Evolutionary conservation across 2,113 vertebrate genomes (phyloP).

Genomic region (Beaufortia kweichowensis): DNA sequence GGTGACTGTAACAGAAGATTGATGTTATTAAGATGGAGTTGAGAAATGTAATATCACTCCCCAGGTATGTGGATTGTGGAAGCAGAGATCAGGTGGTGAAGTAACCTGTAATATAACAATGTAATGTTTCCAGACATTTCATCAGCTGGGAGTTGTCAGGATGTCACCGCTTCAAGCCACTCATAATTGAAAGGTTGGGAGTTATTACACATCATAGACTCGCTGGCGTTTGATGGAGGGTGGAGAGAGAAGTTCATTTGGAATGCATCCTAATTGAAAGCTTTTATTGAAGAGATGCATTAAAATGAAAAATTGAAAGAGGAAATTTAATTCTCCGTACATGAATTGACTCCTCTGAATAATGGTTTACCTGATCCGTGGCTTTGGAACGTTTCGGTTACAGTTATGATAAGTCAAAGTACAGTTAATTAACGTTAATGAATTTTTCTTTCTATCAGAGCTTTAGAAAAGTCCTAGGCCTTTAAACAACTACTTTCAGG

Average conservation of each 20-base stretch:
- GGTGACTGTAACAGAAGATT: slow-evolving; percentile 15
- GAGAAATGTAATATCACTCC: slow-evolving; percentile 26
- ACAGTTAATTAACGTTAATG: neutral
- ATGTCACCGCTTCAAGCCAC: slow-evolving; percentile 25
- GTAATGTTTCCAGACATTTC: slow-evolving; percentile 24
- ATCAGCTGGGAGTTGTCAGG: slow-evolving; percentile 31
- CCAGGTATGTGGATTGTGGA: neutral
- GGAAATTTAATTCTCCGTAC: neutral
- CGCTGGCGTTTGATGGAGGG: neutral
- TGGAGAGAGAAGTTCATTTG: slow-evolving; percentile 22
- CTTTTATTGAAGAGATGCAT: slow-evolving; percentile 19
- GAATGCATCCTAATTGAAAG: slow-evolving; percentile 23
- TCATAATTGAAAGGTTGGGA: slow-evolving; percentile 38
- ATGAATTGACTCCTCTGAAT: neutral
- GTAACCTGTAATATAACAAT: slow-evolving; percentile 27
- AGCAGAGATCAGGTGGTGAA: neutral
- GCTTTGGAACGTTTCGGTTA: neutral
- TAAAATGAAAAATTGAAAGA: slow-evolving; percentile 16
- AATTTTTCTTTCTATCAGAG: neutral
- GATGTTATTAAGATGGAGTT: slow-evolving; percentile 12
- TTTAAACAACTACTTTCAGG: too few species aligned
- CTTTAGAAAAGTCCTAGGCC: neutral
- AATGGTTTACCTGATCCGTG: neutral
- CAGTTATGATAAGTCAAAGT: slow-evolving; percentile 1
- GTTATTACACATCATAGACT: neutral